Evolutionary conservation across 2,888 invertebrate species (phyloP), one percentile per base, ranked within the genome.

Genomic region (Clostera curtula): DNA sequence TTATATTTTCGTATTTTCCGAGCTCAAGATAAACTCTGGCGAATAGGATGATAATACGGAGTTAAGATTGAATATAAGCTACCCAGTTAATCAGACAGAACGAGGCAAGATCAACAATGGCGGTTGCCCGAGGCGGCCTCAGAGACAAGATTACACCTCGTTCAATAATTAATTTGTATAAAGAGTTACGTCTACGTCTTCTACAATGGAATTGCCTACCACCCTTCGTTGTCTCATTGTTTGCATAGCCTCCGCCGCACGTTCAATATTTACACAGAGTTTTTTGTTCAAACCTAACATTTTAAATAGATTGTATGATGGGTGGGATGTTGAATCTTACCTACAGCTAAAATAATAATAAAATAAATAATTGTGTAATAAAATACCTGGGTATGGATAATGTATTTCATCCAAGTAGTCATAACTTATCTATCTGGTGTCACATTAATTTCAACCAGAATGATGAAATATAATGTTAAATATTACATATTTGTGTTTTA

Each of bases 131-230:
- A 21, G 33, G 23, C 24, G 31, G 25, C 28, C 31, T 27, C 41
- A 42, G 52, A 51, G 53, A 53, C 56, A 54, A 70, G 70, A 72
- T 75, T 72, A 74, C 58, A 60, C 59, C 55, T 51, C 59, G 56
- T 45, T 61, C 70, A 72, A 82, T 76, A 66, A 79, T 80, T 79
- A 69, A 79, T 65, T 60, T 69, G 69, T 68, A 64, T 63, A 80
- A 80, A 76, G 80, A 80, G 80, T 79, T 77, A 53, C 40, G 49
- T 46, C 49, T 46, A 37, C 43, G 40, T 32, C 39, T n/a, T n/a
- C n/a, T n/a, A 62, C 63, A 57, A 63, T 64, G 51, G 52, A 44
- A 53, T 41, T 38, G 45, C 42, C 27, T 47, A 43, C 46, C 49
- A 43, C 55, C 54, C 48, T 56, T 51, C 44, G 34, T 63, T 68